Evolutionary conservation across 1,140 invertebrate species (phyloP), one percentile per base, ranked within the genome.

Genomic region (Schmidtea mediterranea): DNA sequence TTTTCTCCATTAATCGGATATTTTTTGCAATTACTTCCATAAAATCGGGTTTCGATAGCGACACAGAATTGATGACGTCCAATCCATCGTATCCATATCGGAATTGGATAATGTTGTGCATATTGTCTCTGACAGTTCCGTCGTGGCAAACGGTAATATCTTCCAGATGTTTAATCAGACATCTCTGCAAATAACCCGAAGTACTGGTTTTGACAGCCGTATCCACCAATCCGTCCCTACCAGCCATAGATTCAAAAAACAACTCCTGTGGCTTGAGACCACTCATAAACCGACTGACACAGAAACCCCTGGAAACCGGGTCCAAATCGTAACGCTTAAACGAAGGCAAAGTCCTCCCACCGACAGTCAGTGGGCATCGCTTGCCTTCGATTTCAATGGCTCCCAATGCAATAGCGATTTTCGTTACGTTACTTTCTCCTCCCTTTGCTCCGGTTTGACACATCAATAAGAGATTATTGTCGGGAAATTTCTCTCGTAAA

Each of bases 171-270:
- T 97, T 97, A 41, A 48, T 55, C 19, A 97, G 70, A 58, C 90
- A 69, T 43, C 90, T 67, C 68, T 98, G 90, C 76, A 98, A 82
- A 65, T 98, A 98, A 2, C 72, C 70, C 36, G 90, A 98, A 68
- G 97, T 90, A 0, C 90, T 89, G 13, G 90, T 98, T 69, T 98
- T 97, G 0, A 98, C 90, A 24, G 90, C 90, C 0, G 90, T 97
- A 69, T 98, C 90, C 0, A 97, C 86, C 26, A 98, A 70, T 61
- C 90, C 71, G 69, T 97, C 90, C 54, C 90, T 71, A 1, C 89
- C 89, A 43, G 80, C 89, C 86, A 97, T 95, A 1, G 89, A 90
- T 62, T 97, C 90, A 63, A 95, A 95, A 63, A 89, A 90, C 65
- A 97, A 95, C 69, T 97, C 90, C 0, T 86, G 86, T 0, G 87